Evolutionary conservation across 37 sponge, comb jelly and placozoan genomes (phyloP).

Genomic region (Lycopodina hypogea): DNA sequence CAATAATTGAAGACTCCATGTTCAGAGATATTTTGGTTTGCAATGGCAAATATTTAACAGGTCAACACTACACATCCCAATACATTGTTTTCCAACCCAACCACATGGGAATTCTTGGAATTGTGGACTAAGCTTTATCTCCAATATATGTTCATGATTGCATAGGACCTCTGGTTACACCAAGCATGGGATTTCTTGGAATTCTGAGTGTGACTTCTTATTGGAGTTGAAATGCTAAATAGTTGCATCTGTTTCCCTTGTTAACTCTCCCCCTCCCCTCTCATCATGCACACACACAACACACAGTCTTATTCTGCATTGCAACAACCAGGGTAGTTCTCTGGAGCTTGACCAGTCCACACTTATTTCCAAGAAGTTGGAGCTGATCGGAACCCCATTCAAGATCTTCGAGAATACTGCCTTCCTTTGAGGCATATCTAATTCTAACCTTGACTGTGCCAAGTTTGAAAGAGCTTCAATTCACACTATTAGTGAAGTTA

Average conservation of each 20-base stretch:
- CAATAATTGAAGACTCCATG: no score
- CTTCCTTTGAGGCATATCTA: slow-evolving; percentile 95
- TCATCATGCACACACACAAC: not conserved
- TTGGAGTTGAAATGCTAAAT: no score
- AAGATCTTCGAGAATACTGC: slow-evolving; percentile 99
- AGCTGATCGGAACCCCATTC: slow-evolving; percentile 84
- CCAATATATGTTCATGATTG: no score
- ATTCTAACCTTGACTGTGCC: slow-evolving; percentile 79
- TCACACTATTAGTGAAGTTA: slow-evolving; percentile 87
- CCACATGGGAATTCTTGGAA: no score
- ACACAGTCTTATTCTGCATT: slow-evolving; percentile 83
- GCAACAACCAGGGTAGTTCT: slow-evolving; percentile 87
- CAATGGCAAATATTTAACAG: no score
- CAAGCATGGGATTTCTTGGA: slow-evolving; percentile 73
- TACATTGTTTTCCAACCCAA: no score
- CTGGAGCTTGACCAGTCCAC: slow-evolving; percentile 81
- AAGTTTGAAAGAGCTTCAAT: slow-evolving; percentile 91
- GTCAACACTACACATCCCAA: no score
- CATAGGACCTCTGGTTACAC: slow-evolving; percentile 64
- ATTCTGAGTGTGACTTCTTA: slow-evolving; percentile 34
- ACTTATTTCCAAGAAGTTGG: slow-evolving; percentile 90
- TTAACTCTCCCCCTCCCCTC: not conserved
- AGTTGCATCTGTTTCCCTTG: not conserved
- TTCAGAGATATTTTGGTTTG: no score
- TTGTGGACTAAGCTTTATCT: no score